Evolutionary conservation across 2,888 invertebrate genomes (phyloP).

Genomic region (Athrips mouffetella): DNA sequence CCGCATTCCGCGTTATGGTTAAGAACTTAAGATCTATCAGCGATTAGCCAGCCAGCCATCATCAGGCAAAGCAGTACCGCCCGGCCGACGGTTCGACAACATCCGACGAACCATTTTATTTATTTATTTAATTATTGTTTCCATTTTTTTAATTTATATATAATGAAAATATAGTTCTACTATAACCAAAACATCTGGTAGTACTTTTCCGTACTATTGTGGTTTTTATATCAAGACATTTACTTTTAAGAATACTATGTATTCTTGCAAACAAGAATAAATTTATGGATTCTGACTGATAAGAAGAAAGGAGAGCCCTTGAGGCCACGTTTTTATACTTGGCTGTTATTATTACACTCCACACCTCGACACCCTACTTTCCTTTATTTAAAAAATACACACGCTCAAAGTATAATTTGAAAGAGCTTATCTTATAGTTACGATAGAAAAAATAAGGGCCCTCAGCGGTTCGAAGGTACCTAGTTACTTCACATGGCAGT

Average conservation of each 20-base stretch:
- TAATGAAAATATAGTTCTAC: constrained; percentile 75
- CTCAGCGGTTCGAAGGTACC: too few species aligned
- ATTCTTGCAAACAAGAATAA: constrained; percentile 45
- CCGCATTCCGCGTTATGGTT: not conserved
- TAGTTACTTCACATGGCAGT: too few species aligned
- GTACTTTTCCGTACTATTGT: constrained; percentile 47
- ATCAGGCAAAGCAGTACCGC: constrained; percentile 33
- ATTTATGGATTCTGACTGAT: constrained; percentile 64
- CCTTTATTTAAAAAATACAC: too few species aligned
- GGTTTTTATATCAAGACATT: constrained; percentile 21
- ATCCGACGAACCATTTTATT: constrained; percentile 63
- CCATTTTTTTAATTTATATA: constrained; percentile 76
- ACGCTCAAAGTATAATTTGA: too few species aligned
- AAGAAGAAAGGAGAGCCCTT: constrained; percentile 13
- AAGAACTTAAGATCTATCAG: too few species aligned
- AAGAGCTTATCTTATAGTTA: too few species aligned
- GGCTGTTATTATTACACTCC: constrained; percentile 56
- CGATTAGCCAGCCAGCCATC: constrained; percentile 25
- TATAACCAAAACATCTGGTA: constrained; percentile 64
- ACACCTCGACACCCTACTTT: too few species aligned
- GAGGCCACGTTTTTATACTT: constrained; percentile 50
- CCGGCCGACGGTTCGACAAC: constrained; percentile 47
- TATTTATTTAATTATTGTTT: constrained; percentile 72
- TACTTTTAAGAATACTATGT: constrained; percentile 58
- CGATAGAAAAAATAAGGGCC: too few species aligned